phyloP scores from a whole-genome alignment of 2,113 vertebrate species.

The Mus musculus region DNA sequence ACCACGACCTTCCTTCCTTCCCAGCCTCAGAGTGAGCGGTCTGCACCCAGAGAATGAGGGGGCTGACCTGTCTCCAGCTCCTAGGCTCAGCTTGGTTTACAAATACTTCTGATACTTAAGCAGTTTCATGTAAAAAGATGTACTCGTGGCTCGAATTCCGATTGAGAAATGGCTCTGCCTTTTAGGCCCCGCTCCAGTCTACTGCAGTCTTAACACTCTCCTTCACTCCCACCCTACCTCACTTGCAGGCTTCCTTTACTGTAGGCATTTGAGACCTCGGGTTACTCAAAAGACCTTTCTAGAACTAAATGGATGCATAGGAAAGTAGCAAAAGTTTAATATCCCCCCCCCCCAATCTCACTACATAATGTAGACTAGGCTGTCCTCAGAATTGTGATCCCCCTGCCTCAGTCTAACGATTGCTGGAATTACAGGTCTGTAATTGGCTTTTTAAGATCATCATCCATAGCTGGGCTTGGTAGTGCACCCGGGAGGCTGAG shows the following conservation, averaged over 20 bases:
- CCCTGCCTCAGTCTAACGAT: not conserved
- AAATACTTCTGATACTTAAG: constrained; percentile 47
- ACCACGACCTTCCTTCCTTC: not conserved
- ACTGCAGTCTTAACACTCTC: not conserved
- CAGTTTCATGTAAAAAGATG: not conserved
- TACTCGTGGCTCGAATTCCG: not conserved
- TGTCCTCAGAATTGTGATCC: not conserved
- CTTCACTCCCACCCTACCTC: fast-evolving
- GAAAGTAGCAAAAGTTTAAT: not conserved
- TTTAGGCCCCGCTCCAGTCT: not conserved
- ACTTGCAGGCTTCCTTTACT: not conserved
- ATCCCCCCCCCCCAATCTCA: not conserved
- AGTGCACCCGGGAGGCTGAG: not conserved
- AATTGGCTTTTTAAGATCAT: not conserved
- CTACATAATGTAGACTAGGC: not conserved
- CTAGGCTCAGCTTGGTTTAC: not conserved
- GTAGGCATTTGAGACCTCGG: not conserved
- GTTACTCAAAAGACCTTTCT: not conserved
- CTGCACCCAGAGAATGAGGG: not conserved
- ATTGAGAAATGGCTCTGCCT: not conserved
- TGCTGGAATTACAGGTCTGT: not conserved
- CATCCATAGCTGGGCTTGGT: not conserved
- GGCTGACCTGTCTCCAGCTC: not conserved
- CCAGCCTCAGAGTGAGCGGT: not conserved
- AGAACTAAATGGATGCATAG: not conserved